Conservation (phyloP, 2,797 vertebrate genomes). For the Anguilla anguilla region DNA sequence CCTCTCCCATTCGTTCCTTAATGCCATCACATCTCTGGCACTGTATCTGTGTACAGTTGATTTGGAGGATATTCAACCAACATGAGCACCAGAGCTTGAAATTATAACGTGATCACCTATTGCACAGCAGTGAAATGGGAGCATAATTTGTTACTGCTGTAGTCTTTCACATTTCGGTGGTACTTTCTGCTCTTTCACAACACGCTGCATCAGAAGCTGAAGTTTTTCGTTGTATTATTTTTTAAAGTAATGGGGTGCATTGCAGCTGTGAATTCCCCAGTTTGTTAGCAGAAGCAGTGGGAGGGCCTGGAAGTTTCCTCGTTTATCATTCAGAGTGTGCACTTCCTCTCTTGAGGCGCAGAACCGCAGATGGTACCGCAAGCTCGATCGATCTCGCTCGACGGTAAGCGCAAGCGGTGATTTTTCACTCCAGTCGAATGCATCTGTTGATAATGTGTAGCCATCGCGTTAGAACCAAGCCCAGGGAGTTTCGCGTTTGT, state of each 20-base stretch:
- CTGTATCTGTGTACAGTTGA: neutral
- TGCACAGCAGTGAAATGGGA: neutral
- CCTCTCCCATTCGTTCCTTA: neutral
- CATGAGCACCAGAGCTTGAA: neutral
- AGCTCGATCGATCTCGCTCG: neutral
- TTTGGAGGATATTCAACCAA: neutral
- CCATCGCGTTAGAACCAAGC: neutral
- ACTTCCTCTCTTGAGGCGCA: neutral
- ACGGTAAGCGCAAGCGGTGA: neutral
- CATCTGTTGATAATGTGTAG: neutral
- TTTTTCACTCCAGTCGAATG: neutral
- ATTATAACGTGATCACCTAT: neutral
- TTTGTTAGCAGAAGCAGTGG: neutral
- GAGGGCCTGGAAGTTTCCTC: neutral
- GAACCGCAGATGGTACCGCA: neutral
- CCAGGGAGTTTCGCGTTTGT: constrained; percentile 15
- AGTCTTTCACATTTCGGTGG: neutral
- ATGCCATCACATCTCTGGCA: neutral
- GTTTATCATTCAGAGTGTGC: neutral
- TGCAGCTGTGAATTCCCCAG: constrained; percentile 2
- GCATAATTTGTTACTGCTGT: neutral
- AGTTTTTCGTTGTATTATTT: neutral
- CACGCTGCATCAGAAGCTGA: neutral
- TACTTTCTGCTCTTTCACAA: neutral
- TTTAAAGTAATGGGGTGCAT: neutral